A percentile compares a stretch with the other conserved stretches of the same genome.
These are phyloP conservation scores for Eupithecia dodoneata DNA, from an alignment of 2,888 invertebrate genomes.

Conservation along the genomic window DNA sequence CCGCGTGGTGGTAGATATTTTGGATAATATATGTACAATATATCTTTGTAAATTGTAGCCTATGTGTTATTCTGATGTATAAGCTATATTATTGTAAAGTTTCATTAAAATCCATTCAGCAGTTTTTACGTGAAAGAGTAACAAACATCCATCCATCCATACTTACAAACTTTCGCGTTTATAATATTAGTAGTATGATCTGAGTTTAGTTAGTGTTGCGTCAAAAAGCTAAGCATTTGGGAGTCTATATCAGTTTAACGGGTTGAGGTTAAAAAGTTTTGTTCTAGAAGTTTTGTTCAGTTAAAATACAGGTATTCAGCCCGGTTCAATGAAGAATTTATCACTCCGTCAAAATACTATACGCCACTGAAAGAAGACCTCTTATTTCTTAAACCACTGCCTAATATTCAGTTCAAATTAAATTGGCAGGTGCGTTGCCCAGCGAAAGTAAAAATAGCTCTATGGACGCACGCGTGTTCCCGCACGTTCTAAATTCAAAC, in stretches of 20 bases:
- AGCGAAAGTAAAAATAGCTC: slow-evolving; percentile 74
- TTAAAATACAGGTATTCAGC: slow-evolving; percentile 42
- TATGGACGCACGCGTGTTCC: slow-evolving; percentile 60
- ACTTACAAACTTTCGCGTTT: too few relatives aligned
- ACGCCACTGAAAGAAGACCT: slow-evolving; percentile 31
- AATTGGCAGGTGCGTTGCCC: slow-evolving; percentile 60
- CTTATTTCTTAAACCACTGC: neutral
- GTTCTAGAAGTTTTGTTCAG: slow-evolving; percentile 12
- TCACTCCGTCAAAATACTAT: slow-evolving; percentile 59
- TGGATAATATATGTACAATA: too few relatives aligned
- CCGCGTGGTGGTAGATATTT: too few relatives aligned
- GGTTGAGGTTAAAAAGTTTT: neutral
- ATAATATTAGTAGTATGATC: neutral
- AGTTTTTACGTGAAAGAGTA: too few relatives aligned
- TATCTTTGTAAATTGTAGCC: too few relatives aligned
- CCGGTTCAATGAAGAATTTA: slow-evolving; percentile 55
- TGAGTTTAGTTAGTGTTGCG: neutral
- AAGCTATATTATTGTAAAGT: too few relatives aligned
- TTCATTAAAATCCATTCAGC: too few relatives aligned
- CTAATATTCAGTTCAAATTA: slow-evolving; percentile 46
- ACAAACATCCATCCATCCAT: too few relatives aligned
- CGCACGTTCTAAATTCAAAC: slow-evolving; percentile 71
- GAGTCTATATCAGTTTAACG: neutral
- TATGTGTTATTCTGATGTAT: too few relatives aligned
- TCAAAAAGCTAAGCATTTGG: neutral